Percentiles rank a stretch among this genome's conserved stretches.
These are phyloP conservation scores for Oasisia sp. DNA, from an alignment of 2,888 invertebrate genomes.

Conservation along the genomic window DNA sequence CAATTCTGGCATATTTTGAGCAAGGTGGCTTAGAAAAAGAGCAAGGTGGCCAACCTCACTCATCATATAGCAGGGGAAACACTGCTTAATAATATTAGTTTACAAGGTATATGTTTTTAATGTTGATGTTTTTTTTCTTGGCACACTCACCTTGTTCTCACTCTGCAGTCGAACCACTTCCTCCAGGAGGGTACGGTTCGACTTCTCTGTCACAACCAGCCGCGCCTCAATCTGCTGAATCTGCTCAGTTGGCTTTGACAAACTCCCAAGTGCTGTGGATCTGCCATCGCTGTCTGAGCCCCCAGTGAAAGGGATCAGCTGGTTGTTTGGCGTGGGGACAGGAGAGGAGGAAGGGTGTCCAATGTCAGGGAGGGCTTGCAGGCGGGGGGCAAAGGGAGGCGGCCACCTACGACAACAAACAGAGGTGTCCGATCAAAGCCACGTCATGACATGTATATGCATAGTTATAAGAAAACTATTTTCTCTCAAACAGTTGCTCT, in stretches of 20 bases:
- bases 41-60: too few species aligned
- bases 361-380: background rate
- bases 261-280: background rate
- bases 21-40: too few species aligned
- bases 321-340: background rate
- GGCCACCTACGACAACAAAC: background rate
- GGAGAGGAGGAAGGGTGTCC: background rate
- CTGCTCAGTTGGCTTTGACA: background rate
- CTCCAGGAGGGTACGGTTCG: conserved; percentile 64
- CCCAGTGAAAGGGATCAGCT: background rate
- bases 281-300: background rate
- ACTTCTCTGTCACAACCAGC: conserved; percentile 61
- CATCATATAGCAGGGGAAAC: too few species aligned
- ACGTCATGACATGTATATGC: background rate
- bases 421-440: too few species aligned
- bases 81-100: too few species aligned
- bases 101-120: background rate
- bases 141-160: conserved; percentile 50
- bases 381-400: background rate
- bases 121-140: background rate
- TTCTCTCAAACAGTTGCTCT: too few species aligned
- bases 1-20: too few species aligned
- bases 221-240: conserved; percentile 56
- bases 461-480: background rate
- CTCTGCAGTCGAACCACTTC: conserved; percentile 63